Base-by-base conservation (phyloP, 2,797 vertebrate species). In the Alfaro cultratus region DNA sequence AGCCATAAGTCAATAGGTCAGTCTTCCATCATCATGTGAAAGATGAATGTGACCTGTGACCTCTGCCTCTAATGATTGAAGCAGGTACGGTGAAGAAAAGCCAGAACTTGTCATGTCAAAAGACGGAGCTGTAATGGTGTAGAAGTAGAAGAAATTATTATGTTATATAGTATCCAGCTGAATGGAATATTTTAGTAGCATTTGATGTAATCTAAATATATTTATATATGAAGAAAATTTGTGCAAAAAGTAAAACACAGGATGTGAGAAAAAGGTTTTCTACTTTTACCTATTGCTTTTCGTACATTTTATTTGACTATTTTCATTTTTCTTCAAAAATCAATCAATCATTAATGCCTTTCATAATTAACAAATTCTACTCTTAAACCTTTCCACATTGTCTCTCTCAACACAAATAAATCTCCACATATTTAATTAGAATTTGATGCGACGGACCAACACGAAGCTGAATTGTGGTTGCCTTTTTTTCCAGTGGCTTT, bases 1-100 rank as follows among this genome's bases (percentile, higher is more conserved):
- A 79, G 60, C 75, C 73, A 67, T 39, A 29, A 78, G 47, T 62
- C 6, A 21, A 77, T 60, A 78, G 10, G 49, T 45, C 78, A 41
- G 75, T 60, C 83, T 45, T 76, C 85, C 77, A 80, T 51, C 18
- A 29, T 75, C 36, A 76, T 73, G 49, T 64, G 74, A 78, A 64
- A 41, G 10, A 43, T 81, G 29, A 76, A 60, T 60, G 36, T 81
- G 34, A 80, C 39, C 13, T 74, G 0, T 73, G 71, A 29, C 81
- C 39, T 81, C 39, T 60, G 6, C 41, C 29, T 51, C 23, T n/a
- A 51, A 79, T 34, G 67, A 15, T 41, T 11, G 49, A 75, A 45
- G 26, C 34, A 79, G n/a, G 5, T 5, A 21, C 43, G 1, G 26
- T 75, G n/a, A 16, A 75, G 16, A 76, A 47, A 73, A 31, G 29